Base-by-base conservation (phyloP, 2,888 invertebrate species). In the Resseliella maxima region DNA sequence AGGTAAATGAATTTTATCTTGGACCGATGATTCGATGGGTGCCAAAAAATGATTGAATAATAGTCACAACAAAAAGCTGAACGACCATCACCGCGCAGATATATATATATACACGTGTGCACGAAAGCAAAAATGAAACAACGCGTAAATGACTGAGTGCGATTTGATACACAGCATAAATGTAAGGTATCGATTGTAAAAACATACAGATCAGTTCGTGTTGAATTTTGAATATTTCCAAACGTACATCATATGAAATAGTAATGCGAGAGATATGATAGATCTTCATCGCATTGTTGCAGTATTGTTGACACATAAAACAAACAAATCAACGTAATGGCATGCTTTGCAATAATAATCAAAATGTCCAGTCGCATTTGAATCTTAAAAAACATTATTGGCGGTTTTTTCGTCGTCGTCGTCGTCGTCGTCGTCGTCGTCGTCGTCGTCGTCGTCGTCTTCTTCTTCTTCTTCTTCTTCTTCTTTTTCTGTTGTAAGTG, bases 281-380 rank as follows among this genome's bases (percentile, higher is more conserved):
- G 59, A 59, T 6, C 24, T 6, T 50, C 50, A 50, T 59, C 59
- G 59, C 72, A 72, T 72, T 31, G 72, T 72, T 35, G 72, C 72
- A 35, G 31, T 27, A 12, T n/a, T n/a, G n/a, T n/a, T 31, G 31
- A 3, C 72, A 72, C n/a, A n/a, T 31, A 72, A 72, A 72, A 72
- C 72, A 72, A 72, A 72, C 15, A 72, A 72, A 72, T 24, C 59
- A 72, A 2, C 72, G 72, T 72, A 59, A 59, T 72, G 72, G 72
- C 31, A 35, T 72, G 72, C 10, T 35, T 72, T 27, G 35, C 72
- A 24, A 24, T 59, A 18, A 12, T 18, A 18, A 50, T 59, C 31
- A 72, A 72, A 72, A 31, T 72, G 72, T 72, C 72, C 72, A 72
- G 31, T 31, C 12, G n/a, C n/a, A 72, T 72, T 72, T 72, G n/a